Base-by-base conservation (phyloP, 2,888 invertebrate species). In the Apamea epomidion region DNA sequence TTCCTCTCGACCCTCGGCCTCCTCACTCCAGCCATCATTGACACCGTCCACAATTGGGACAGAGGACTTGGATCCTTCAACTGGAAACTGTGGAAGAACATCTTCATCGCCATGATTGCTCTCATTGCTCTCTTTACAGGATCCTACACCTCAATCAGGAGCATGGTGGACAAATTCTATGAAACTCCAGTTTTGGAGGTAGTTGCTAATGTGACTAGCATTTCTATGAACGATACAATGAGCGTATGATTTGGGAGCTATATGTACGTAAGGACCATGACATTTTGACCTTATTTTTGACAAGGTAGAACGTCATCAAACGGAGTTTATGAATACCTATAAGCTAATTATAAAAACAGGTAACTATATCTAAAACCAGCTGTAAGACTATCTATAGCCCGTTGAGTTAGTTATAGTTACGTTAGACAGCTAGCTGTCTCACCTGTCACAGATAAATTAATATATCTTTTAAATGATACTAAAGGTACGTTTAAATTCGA, bases 1-100 rank as follows among this genome's bases (percentile, higher is more conserved):
- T 98, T 98, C 90, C 97, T 98, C 82, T 98, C 98, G 6, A 97
- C 97, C 69, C 97, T 98, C 73, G 99, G 99, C 2, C 97, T 98
- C 54, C 97, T 98, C 74, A 98, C 98, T 14, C 98, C 98, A 37
- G 98, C 98, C 14, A 95, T 98, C 62, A 97, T 98, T 12, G 98
- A 98, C 92, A 98, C 98, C 0, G 97, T 98, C 6, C 97, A 98
- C 86, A 97, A 97, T 83, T 98, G 98, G 98, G 94, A 95, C 81
- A 94, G 97, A 69, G 97, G 97, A 18, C 97, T 98, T 2, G 98
- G 98, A 0, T 91, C 91, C 37, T 97, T 97, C 86, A 97, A 98
- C 71, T 98, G 98, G 98, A 97, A 97, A 75, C 94, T 98, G 0
- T 97, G 97, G 92, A 98, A 98, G 93, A 98, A 98, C 89, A 93